Evolutionary conservation across 1,140 invertebrate genomes (phyloP).

Genomic region (Drosophila kohkoa): DNA sequence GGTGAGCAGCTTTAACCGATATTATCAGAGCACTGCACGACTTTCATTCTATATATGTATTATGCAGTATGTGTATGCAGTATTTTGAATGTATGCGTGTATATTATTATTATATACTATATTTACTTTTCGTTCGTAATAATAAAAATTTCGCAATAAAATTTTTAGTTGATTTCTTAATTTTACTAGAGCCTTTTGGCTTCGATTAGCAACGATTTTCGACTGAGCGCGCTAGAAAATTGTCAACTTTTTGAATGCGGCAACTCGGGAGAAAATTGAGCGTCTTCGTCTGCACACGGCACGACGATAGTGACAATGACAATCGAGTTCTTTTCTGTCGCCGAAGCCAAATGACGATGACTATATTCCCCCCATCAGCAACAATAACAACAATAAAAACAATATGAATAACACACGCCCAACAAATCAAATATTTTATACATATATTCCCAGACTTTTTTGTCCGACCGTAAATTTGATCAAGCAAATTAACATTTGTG

Average conservation of each 20-base stretch:
- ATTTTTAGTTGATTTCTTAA: conserved; percentile 62
- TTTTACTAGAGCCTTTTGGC: conserved; percentile 61
- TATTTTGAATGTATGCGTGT: neutral
- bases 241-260: conserved; percentile 55
- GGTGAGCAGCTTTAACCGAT: conserved; percentile 55
- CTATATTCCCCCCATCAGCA: conserved; percentile 49
- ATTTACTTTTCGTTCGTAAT: conserved; percentile 81
- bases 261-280: conserved; percentile 41
- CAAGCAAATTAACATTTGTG: neutral
- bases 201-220: conserved; percentile 83
- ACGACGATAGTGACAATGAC: conserved; percentile 54
- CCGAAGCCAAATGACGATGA: conserved; percentile 63
- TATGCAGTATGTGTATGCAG: neutral
- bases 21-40: conserved; percentile 49
- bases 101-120: conserved; percentile 23
- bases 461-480: neutral
- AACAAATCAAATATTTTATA: conserved; percentile 53
- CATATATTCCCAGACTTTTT: neutral
- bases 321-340: conserved; percentile 54
- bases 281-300: conserved; percentile 73
- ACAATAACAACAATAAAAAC: conserved; percentile 36
- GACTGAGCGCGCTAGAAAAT: conserved; percentile 71
- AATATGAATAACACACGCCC: conserved; percentile 24
- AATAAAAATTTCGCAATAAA: conserved; percentile 65
- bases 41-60: conserved; percentile 13